Evolutionary conservation across 2,113 vertebrate genomes (phyloP), one percentile per base, ranked within the genome.

Genomic region (Sturnira hondurensis): DNA sequence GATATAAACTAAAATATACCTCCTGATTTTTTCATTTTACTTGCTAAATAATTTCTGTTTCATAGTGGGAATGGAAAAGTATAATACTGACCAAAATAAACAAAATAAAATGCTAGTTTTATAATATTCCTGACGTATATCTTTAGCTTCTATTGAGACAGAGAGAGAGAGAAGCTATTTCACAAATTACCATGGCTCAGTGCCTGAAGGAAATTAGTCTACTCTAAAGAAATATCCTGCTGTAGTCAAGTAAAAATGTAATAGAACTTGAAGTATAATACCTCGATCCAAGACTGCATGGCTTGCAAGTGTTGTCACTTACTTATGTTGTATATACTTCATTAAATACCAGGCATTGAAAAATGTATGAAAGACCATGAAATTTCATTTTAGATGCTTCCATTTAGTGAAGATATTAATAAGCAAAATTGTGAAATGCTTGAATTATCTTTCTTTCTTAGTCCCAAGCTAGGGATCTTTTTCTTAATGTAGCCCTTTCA

Each of bases 151-250:
- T 91, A 1, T 52, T 73, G 71, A 74, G 13, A 45, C 54, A 56
- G 71, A 54, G 24, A 70, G 36, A 68, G 19, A 41, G 31, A 81
- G 19, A 77, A 31, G n/a, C 52, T 56, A 3, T 58, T 31, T 95
- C 76, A 84, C 28, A 76, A 90, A 76, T 93, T 65, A 88, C 31
- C 45, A 31, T 92, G 89, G 76, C 89, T 94, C 43, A 31, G 45
- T 87, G 88, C 88, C 88, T 74, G 36, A 70, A 96, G 91, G 89
- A 92, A 92, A 93, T 92, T 83, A 86, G 47, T 95, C 74, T 89
- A 4, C 70, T 80, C 56, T 76, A 61, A 95, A 81, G 77, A 95
- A 92, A 81, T 78, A 77, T 50, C 77, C 41, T 93, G 45, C 38
- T 54, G 0, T n/a, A 71, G 61, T 86, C 67, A 89, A 95, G 88